phyloP scores from a whole-genome alignment of 2,797 vertebrate species.

The Cheirogaleus major region DNA sequence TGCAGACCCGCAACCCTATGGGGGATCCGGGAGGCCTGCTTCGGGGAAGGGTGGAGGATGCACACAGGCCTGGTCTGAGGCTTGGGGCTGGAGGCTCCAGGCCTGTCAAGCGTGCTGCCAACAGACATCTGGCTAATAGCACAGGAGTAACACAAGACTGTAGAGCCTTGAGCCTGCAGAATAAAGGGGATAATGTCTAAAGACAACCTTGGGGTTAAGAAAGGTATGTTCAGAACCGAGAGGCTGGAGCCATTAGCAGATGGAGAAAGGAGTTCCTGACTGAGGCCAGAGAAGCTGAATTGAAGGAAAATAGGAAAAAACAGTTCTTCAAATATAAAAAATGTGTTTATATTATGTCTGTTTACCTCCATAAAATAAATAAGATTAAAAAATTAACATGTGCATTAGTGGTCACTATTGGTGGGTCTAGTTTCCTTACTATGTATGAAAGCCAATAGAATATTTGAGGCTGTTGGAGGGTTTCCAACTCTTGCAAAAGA shows the following conservation, averaged over 20 bases:
- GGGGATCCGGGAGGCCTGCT: background rate
- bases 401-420: background rate
- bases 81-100: too few relatives aligned
- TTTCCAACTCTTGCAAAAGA: conserved; percentile 16
- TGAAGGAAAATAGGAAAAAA: background rate
- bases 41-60: background rate
- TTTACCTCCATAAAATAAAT: background rate
- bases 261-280: background rate
- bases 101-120: background rate
- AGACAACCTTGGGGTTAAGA: background rate
- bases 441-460: background rate
- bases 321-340: conserved; percentile 3
- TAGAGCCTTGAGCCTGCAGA: background rate
- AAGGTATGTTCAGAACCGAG: background rate
- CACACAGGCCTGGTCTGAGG: background rate
- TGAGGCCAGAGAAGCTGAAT: background rate
- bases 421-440: background rate
- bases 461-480: background rate
- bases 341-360: background rate
- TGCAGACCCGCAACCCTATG: background rate
- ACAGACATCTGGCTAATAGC: background rate
- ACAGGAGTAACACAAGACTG: background rate
- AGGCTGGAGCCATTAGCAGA: background rate
- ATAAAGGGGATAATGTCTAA: background rate
- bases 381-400: background rate